These are phyloP conservation scores for Xanthia icteritia DNA, from an alignment of 2,888 invertebrate genomes.

Conservation along the genomic window DNA sequence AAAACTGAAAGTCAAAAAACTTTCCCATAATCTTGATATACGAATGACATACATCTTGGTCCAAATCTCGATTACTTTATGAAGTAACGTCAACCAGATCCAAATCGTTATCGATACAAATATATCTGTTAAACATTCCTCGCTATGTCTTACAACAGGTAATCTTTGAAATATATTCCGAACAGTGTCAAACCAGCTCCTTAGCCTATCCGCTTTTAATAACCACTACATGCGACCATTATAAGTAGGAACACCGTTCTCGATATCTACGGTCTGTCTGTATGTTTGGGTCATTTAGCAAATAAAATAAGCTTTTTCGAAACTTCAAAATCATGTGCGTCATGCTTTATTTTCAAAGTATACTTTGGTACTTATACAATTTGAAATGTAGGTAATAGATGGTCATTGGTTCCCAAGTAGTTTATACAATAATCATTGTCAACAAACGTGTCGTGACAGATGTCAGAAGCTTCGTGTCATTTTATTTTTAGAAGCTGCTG, in stretches of 20 bases:
- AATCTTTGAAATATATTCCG: constrained; percentile 58
- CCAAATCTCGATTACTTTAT: constrained; percentile 27
- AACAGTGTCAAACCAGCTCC: constrained; percentile 60
- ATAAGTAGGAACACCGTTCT: constrained; percentile 26
- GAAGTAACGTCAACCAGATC: constrained; percentile 31
- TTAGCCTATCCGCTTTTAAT: constrained; percentile 77
- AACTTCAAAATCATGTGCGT: not conserved
- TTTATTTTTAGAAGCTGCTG: not conserved
- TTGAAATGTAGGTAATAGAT: not conserved
- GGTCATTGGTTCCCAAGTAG: not conserved
- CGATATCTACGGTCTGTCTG: constrained; percentile 10
- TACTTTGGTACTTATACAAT: not conserved
- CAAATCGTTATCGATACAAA: constrained; percentile 44
- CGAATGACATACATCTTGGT: not conserved
- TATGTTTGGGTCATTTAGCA: not conserved
- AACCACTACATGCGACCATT: constrained; percentile 54
- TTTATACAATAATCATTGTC: not conserved
- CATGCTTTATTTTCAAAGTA: not conserved
- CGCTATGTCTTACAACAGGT: constrained; percentile 50
- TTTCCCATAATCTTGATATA: not conserved
- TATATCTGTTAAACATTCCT: constrained; percentile 50
- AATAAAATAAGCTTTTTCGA: not conserved
- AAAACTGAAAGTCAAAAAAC: not conserved
- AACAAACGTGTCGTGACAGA: not conserved
- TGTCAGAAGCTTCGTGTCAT: not conserved